Conservation (phyloP, 2,113 vertebrate genomes). For the Dermatemys mawii region DNA sequence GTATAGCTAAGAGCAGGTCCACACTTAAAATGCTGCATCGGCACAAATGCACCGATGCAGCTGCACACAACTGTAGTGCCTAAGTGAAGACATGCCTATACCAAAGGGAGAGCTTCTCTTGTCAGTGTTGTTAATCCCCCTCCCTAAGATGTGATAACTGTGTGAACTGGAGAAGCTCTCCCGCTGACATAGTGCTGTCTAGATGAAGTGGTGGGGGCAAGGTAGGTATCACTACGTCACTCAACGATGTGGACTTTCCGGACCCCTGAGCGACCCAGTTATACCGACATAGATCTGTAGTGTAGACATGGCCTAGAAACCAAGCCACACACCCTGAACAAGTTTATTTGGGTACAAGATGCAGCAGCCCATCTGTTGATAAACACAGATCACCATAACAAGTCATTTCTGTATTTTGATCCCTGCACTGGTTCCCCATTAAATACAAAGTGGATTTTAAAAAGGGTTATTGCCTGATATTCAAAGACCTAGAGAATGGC, state of each 20-base stretch:
- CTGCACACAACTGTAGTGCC: background rate
- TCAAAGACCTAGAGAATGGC: fast-evolving
- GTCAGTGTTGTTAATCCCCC: background rate
- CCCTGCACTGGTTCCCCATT: background rate
- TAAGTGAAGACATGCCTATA: background rate
- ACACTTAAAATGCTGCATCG: background rate
- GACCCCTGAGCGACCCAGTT: too few species aligned
- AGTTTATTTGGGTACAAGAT: background rate
- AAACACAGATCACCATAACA: background rate
- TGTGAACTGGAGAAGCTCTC: background rate
- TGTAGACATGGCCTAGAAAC: background rate
- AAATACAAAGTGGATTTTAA: background rate
- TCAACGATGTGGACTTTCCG: background rate
- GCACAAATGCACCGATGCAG: background rate
- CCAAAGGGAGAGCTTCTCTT: background rate
- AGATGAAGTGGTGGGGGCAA: background rate
- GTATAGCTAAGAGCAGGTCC: background rate
- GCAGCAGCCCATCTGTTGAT: background rate
- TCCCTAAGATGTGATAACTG: background rate
- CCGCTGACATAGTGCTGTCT: background rate
- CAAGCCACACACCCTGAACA: background rate
- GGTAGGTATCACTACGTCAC: background rate
- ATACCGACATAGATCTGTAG: too few species aligned
- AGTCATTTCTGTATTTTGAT: background rate
- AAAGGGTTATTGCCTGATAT: background rate